A percentile compares a stretch with the other conserved stretches of the same genome.
These are phyloP conservation scores for Petrophora chlorosata DNA, from an alignment of 2,888 invertebrate species.

Conservation along the genomic window DNA sequence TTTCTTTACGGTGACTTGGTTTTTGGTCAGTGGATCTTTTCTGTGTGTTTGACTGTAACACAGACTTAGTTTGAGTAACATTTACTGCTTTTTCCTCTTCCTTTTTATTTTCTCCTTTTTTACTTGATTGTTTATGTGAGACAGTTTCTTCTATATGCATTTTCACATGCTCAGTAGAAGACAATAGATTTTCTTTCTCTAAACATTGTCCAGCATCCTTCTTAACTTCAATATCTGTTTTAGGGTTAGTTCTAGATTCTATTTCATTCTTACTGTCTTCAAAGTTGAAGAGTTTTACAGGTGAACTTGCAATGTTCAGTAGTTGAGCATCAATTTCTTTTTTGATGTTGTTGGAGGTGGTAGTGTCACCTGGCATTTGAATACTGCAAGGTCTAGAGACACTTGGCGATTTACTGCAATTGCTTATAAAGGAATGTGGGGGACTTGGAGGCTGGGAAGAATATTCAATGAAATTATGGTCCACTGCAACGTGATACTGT, in stretches of 20 bases:
- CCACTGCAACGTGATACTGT: slow-evolving; percentile 79
- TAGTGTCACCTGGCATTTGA: slow-evolving; percentile 9
- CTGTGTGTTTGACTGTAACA: slow-evolving; percentile 51
- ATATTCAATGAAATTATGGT: slow-evolving; percentile 68
- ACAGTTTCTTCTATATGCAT: slow-evolving; percentile 14
- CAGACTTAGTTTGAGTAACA: slow-evolving; percentile 41
- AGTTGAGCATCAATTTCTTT: slow-evolving; percentile 50
- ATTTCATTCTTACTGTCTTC: slow-evolving; percentile 26
- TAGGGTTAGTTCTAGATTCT: slow-evolving; percentile 26
- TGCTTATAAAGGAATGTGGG: slow-evolving; percentile 1
- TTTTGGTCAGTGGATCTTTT: slow-evolving; percentile 72
- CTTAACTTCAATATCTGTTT: slow-evolving; percentile 19
- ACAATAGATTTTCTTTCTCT: slow-evolving; percentile 22
- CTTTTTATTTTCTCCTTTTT: slow-evolving; percentile 39
- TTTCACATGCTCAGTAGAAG: slow-evolving; percentile 1
- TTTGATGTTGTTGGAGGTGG: slow-evolving; percentile 35
- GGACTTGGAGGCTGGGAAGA: slow-evolving; percentile 17
- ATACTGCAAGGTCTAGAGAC: slow-evolving; percentile 22
- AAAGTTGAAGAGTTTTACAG: slow-evolving; percentile 39
- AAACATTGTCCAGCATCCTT: slow-evolving; percentile 27
- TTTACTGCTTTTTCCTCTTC: slow-evolving; percentile 44
- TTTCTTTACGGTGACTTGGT: slow-evolving; percentile 77
- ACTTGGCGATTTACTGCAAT: slow-evolving; percentile 32
- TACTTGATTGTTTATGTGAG: slow-evolving; percentile 38
- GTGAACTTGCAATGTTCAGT: slow-evolving; percentile 44